Base-by-base conservation (phyloP, 2,888 invertebrate genomes). In the Cabera pusaria region DNA sequence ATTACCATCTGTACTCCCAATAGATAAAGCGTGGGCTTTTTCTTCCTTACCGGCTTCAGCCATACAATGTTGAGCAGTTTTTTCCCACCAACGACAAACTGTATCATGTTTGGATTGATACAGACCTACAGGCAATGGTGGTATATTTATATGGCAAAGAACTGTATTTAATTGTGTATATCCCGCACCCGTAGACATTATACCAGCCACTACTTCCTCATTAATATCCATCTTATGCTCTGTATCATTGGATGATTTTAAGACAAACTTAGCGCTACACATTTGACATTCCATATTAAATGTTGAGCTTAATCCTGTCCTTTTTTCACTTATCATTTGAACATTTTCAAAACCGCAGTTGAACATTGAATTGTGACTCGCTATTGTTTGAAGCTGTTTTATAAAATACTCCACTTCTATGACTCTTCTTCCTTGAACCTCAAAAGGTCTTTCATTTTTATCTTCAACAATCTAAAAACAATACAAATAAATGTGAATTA, bases 61-160 rank as follows among this genome's bases (percentile, higher is more conserved):
- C 44, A 50, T 50, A 2, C 33, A 34, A 6, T 37, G 12, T 34
- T 36, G 41, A 10, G 47, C 41, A 24, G 39, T 24, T 21, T 9
- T 24, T 21, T 17, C 10, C 44, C 44, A 40, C 21, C 35, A 31
- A n/a, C 11, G 9, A 22, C 23, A 7, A 22, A 32, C 10, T 9
- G 7, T 36, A 29, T 36, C 28, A 14, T 36, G 39, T 20, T 16
- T 28, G 16, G 18, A 23, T n/a, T 28, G 35, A 20, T 31, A 40
- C 19, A 39, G 32, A n/a, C 36, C 35, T 10, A 35, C 35, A 5
- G 26, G 31, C 22, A 44, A 23, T 24, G 34, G 23, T 26, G 39
- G 39, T n/a, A 44, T 32, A 44, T 44, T 24, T 28, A 44, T 40
- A 9, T 39, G 35, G 7, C 39, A 32, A 29, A 14, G 18, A 17